These are phyloP conservation scores for Lepus americanus DNA, from an alignment of 2,113 vertebrate species.

Conservation along the genomic window DNA sequence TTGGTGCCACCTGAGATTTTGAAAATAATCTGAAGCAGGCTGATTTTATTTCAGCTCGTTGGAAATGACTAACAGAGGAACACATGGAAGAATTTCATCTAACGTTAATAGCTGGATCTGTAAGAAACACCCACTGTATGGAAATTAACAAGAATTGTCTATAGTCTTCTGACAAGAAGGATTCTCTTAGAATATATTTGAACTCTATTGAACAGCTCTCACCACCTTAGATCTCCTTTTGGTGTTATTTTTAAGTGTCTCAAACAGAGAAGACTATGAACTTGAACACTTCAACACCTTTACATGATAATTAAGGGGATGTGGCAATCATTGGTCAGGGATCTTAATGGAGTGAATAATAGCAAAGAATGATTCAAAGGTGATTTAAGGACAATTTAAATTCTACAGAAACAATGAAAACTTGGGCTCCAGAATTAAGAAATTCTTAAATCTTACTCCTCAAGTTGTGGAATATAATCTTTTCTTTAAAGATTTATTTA, in stretches of 20 bases:
- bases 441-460: slow-evolving; percentile 43
- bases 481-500: not conserved
- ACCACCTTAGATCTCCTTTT: slow-evolving; percentile 65
- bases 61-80: slow-evolving; percentile 66
- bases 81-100: slow-evolving; percentile 57
- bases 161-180: slow-evolving; percentile 65
- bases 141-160: slow-evolving; percentile 69
- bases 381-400: slow-evolving; percentile 69
- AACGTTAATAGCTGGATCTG: slow-evolving; percentile 60
- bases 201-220: slow-evolving; percentile 52
- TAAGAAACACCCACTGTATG: slow-evolving; percentile 66
- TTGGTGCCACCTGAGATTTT: slow-evolving; percentile 43
- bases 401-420: slow-evolving; percentile 61
- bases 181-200: slow-evolving; percentile 59
- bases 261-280: slow-evolving; percentile 65
- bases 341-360: slow-evolving; percentile 57
- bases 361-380: slow-evolving; percentile 1
- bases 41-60: slow-evolving; percentile 61
- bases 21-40: slow-evolving; percentile 56
- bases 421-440: slow-evolving; percentile 15
- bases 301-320: slow-evolving; percentile 52
- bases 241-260: slow-evolving; percentile 62
- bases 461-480: not conserved
- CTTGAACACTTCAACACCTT: slow-evolving; percentile 54
- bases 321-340: slow-evolving; percentile 43